Evolutionary conservation across 2,888 invertebrate species (phyloP).

Genomic region (Drosophila mayaguana): DNA sequence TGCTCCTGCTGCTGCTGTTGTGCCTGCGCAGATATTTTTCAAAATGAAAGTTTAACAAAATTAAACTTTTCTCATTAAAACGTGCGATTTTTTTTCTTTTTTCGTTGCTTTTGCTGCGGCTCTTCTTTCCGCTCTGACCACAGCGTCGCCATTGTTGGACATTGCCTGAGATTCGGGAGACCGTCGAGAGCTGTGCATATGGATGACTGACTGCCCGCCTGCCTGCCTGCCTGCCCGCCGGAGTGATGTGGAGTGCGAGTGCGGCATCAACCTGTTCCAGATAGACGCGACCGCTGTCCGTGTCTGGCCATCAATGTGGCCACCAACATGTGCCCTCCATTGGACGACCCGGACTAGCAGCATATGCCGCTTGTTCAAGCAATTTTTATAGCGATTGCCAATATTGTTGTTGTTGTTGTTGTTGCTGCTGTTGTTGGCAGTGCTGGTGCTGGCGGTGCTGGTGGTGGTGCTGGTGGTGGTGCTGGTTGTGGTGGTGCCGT

Average conservation of each 20-base stretch:
- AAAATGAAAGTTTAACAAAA: conserved; percentile 83
- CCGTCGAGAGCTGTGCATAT: conserved; percentile 68
- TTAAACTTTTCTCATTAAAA: conserved; percentile 85
- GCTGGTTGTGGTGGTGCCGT: conserved; percentile 22
- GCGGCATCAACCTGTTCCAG: conserved; percentile 51
- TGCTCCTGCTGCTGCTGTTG: conserved; percentile 35
- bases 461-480: conserved; percentile 17
- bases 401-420: conserved; percentile 54
- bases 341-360: conserved; percentile 39
- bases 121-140: conserved; percentile 64
- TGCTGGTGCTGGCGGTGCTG: conserved; percentile 9
- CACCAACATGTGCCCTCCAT: conserved; percentile 30
- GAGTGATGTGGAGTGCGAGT: conserved; percentile 8
- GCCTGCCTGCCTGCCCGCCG: conserved; percentile 46
- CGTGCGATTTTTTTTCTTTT: conserved; percentile 74
- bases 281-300: conserved; percentile 39
- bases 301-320: conserved; percentile 27
- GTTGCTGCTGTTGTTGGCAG: conserved; percentile 4
- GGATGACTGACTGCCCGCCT: conserved; percentile 60
- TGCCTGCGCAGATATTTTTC: conserved; percentile 73
- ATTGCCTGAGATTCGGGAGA: conserved; percentile 63
- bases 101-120: conserved; percentile 22
- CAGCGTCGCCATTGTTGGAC: conserved; percentile 67
- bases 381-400: conserved; percentile 75
- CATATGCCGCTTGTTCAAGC: conserved; percentile 73